Evolutionary conservation across 2,888 invertebrate genomes (phyloP).

Genomic region (Chloroclysta siterata): DNA sequence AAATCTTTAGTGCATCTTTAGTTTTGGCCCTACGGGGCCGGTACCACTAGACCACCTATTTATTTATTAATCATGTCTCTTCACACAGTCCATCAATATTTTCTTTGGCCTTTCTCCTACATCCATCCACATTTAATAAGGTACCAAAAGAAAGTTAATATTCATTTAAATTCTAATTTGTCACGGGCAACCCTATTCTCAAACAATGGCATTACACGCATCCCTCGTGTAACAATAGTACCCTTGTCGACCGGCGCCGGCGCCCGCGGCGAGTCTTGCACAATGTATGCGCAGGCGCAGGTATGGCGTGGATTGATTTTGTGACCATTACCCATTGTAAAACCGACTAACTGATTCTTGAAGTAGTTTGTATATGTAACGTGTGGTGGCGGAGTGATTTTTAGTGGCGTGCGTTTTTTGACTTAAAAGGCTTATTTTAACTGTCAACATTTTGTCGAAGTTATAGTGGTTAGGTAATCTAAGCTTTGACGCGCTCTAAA

Average conservation of each 20-base stretch:
- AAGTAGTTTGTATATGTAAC: no score
- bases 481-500: no score
- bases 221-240: slow-evolving; percentile 33
- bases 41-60: no score
- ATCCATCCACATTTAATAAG: background rate
- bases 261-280: slow-evolving; percentile 54
- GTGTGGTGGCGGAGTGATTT: no score
- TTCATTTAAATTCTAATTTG: slow-evolving; percentile 22
- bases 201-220: slow-evolving; percentile 31
- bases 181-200: slow-evolving; percentile 19
- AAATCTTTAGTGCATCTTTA: no score
- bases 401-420: background rate
- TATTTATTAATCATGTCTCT: no score
- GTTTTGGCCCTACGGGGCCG: no score
- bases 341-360: background rate
- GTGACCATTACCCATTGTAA: slow-evolving; percentile 5
- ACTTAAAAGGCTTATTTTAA: no score
- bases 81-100: no score
- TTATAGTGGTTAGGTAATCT: no score
- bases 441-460: no score
- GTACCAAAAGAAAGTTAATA: slow-evolving; percentile 9
- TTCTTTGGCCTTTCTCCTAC: no score
- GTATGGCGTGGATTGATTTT: slow-evolving; percentile 12
- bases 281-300: slow-evolving; percentile 24
- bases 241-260: slow-evolving; percentile 67